Percentiles rank a stretch among this genome's conserved stretches.
phyloP scores from a whole-genome alignment of 2,797 vertebrate species.

The Coilia nasus region DNA sequence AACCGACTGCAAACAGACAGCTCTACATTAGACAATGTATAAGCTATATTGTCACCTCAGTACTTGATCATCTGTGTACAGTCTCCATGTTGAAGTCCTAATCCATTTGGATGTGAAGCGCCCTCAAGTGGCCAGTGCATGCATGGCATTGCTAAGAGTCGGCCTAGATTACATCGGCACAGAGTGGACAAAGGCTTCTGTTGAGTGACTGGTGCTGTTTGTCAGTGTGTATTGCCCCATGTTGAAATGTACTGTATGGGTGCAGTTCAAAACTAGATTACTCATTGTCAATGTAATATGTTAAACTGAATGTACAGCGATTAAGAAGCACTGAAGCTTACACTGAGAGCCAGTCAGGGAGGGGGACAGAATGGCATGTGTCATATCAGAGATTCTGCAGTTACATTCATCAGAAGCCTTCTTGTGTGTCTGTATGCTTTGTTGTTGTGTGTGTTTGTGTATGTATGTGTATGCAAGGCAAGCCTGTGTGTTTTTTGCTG shows the following conservation, averaged over 20 bases:
- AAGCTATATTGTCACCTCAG: not conserved
- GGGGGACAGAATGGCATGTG: not conserved
- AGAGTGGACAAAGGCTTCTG: constrained; percentile 14
- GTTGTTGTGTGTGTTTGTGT: constrained; percentile 1
- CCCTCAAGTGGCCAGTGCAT: not conserved
- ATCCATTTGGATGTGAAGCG: not conserved
- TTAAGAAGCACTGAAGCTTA: not conserved
- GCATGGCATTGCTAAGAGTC: not conserved
- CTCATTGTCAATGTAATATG: constrained; percentile 34
- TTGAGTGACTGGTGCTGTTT: constrained; percentile 41
- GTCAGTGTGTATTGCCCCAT: constrained; percentile 37
- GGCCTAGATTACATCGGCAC: too few species aligned
- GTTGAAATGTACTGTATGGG: constrained; percentile 37
- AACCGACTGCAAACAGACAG: not conserved
- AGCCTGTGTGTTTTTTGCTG: not conserved
- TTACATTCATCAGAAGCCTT: constrained; percentile 11
- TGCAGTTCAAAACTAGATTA: constrained; percentile 26
- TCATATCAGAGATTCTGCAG: constrained; percentile 2
- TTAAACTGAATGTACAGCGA: constrained; percentile 42
- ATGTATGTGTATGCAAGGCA: not conserved
- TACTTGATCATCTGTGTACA: constrained; percentile 7
- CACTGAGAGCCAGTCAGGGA: not conserved
- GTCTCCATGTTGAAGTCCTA: not conserved
- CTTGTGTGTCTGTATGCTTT: not conserved
- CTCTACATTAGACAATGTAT: constrained; percentile 1